These are phyloP conservation scores for Macropodus opercularis DNA, from an alignment of 2,797 vertebrate genomes.

Conservation along the genomic window DNA sequence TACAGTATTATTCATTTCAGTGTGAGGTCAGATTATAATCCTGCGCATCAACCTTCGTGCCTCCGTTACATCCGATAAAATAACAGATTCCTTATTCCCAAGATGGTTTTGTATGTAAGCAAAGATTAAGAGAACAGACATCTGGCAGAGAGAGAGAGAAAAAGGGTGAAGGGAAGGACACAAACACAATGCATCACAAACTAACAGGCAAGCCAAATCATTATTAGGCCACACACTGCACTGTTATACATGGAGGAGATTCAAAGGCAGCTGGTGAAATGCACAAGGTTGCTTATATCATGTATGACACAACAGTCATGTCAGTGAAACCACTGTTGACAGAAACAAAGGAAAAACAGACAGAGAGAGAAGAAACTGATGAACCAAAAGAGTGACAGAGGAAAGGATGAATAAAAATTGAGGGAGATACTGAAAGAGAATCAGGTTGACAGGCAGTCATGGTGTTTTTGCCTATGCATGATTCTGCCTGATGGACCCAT, in stretches of 20 bases:
- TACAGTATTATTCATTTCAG: slow-evolving; percentile 18
- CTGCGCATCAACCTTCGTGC: slow-evolving; percentile 23
- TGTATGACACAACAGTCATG: slow-evolving; percentile 1
- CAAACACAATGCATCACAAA: neutral
- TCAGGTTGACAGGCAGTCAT: slow-evolving; percentile 15
- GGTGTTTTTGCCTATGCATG: slow-evolving; percentile 26
- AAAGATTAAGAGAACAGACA: slow-evolving; percentile 51
- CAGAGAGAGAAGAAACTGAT: neutral
- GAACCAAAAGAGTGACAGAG: slow-evolving; percentile 2
- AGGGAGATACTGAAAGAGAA: slow-evolving; percentile 12
- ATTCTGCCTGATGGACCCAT: slow-evolving; percentile 52
- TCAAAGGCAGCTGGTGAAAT: neutral
- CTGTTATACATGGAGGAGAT: neutral
- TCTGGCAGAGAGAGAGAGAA: slow-evolving; percentile 37
- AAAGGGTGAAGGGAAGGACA: slow-evolving; percentile 2
- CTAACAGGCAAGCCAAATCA: neutral
- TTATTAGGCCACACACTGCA: slow-evolving; percentile 1
- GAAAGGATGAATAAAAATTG: slow-evolving; percentile 8
- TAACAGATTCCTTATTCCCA: slow-evolving; percentile 20
- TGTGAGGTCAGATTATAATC: slow-evolving; percentile 45
- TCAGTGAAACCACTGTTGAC: neutral
- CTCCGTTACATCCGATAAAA: slow-evolving; percentile 32
- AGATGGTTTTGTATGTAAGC: slow-evolving; percentile 13
- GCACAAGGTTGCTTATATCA: neutral
- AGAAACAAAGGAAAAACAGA: neutral